Evolutionary conservation across 2,113 vertebrate species (phyloP), one percentile per base, ranked within the genome.

Genomic region (Clupea harengus): DNA sequence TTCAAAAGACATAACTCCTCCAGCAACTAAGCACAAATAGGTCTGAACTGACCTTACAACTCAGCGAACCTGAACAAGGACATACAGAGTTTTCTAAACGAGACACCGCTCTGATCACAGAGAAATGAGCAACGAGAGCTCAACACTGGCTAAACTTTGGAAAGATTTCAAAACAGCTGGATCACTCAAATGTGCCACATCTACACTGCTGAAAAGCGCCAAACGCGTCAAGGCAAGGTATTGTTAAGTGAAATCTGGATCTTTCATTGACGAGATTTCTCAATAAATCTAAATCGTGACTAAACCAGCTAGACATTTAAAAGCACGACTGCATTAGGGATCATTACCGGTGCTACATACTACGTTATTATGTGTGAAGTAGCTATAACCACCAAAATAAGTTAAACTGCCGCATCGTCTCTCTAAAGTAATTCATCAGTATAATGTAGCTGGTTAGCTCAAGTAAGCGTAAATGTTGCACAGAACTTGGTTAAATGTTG

Each of bases 141-240:
- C 72, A 17, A 18, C 28, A 7, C 72, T 78, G 72, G 0, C 28
- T 78, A 78, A 78, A 28, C 72, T 78, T 98, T 99, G 85, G 72
- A 78, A 25, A 91, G 49, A 78, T 78, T 78, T 54, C 45, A 83
- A 39, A 57, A 57, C 82, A 39, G 25, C 81, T 92, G 92, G 93
- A 89, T 88, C 88, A 46, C 10, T 72, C 89, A 89, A 92, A 92
- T 84, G 1, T 92, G 93, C 92, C 94, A 94, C 94, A 94, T 93
- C 87, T 92, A 89, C 93, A 94, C 57, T 75, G 5, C 80, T 39
- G 72, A 78, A 78, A 32, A 39, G 72, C 72, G 72, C 72, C 45
- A 57, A 52, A 20, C 54, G 52, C 82, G 72, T 78, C 72, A 78
- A 32, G 72, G 72, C 25, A 39, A 78, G 72, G 72, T 78, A 78